Percentiles rank a stretch among this genome's conserved stretches.
These are phyloP conservation scores for Mus spretus DNA, from an alignment of 2,797 vertebrate genomes.

Conservation along the genomic window DNA sequence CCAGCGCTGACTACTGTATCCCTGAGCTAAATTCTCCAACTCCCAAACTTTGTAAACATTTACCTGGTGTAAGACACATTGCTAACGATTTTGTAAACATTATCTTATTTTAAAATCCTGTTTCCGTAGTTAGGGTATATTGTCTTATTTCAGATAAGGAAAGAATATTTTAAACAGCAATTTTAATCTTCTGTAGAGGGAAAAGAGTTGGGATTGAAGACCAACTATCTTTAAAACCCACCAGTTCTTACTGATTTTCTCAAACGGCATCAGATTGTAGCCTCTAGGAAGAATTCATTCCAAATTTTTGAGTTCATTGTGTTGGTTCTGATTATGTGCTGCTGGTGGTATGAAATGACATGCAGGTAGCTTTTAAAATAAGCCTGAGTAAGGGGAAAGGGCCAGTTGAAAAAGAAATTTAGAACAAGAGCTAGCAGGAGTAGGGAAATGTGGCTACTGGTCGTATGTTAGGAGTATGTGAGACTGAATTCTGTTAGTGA, in stretches of 20 bases:
- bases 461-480: not conserved
- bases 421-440: not conserved
- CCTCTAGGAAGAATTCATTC: not conserved
- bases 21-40: not conserved
- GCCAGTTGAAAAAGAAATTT: not conserved
- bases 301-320: not conserved
- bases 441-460: not conserved
- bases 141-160: not conserved
- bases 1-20: not conserved
- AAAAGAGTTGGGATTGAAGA: constrained; percentile 21
- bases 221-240: not conserved
- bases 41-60: not conserved
- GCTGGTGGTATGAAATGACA: not conserved
- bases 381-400: not conserved
- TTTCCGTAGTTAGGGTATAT: not conserved
- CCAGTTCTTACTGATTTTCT: not conserved
- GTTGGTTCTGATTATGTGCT: not conserved
- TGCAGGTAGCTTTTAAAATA: not conserved
- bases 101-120: constrained; percentile 1
- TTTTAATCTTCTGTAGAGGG: not conserved
- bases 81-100: not conserved
- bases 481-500: not conserved
- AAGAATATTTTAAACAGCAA: not conserved
- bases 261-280: not conserved
- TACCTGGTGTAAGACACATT: not conserved